Evolutionary conservation across 2,888 invertebrate genomes (phyloP).

Genomic region (Scaeva pyrastri): DNA sequence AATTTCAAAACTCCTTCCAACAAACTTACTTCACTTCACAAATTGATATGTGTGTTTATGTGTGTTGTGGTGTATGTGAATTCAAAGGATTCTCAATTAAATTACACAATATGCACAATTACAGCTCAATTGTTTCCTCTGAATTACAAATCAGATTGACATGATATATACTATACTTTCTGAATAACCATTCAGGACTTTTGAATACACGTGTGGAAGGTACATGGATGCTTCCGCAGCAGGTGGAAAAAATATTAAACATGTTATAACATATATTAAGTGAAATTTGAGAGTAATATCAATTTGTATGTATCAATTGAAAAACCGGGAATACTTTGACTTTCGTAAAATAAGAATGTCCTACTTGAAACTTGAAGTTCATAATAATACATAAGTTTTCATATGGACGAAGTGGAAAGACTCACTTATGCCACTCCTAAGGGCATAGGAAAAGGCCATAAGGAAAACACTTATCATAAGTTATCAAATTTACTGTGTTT

Average conservation of each 20-base stretch:
- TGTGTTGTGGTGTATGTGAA: not conserved
- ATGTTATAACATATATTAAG: too few species aligned
- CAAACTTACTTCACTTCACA: not conserved
- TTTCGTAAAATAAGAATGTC: slow-evolving; percentile 12
- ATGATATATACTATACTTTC: not conserved
- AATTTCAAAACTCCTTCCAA: too few species aligned
- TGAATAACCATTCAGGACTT: not conserved
- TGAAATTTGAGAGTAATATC: too few species aligned
- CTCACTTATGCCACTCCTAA: slow-evolving; percentile 40
- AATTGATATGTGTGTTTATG: too few species aligned
- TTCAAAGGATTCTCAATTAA: slow-evolving; percentile 49
- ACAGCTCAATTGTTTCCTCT: slow-evolving; percentile 35
- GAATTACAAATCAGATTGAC: slow-evolving; percentile 17
- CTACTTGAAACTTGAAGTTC: not conserved
- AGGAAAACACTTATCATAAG: slow-evolving; percentile 60
- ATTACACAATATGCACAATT: slow-evolving; percentile 34
- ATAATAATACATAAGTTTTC: slow-evolving; percentile 42
- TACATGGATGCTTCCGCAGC: too few species aligned
- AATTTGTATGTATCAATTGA: not conserved
- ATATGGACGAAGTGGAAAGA: slow-evolving; percentile 57
- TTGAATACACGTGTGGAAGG: too few species aligned
- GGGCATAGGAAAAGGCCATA: slow-evolving; percentile 41
- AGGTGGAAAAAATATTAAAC: too few species aligned
- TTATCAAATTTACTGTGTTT: slow-evolving; percentile 66
- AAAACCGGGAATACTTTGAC: not conserved